Evolutionary conservation across 2,888 invertebrate species (phyloP), one percentile per base, ranked within the genome.

Genomic region (Agrotis puta): DNA sequence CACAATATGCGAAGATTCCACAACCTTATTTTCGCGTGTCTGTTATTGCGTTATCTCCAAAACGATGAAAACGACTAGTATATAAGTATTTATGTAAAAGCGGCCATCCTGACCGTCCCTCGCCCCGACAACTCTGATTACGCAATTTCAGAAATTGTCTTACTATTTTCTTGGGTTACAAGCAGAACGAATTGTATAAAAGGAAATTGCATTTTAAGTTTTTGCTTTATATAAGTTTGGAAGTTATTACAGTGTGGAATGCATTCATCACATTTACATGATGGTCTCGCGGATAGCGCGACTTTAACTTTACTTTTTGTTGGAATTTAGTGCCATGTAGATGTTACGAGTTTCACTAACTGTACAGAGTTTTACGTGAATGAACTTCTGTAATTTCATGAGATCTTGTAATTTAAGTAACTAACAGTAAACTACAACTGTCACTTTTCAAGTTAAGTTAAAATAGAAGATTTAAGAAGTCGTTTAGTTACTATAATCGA

Each of bases 61-160:
- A 82, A 82, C 70, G 67, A 77, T 67, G 77, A 53, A 53, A 77
- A 62, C 81, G 80, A 83, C 83, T 74, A 70, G 70, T 83, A 70
- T 79, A 76, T 74, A 85, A 67, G 85, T 85, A 79, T 85, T 83
- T 85, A 83, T 83, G 82, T 83, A 82, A 82, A 83, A 68, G 69
- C 73, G 70, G 71, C 79, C 59, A 79, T 82, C 72, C 62, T 71
- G 85, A 61, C 75, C 85, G 74, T 74, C 84, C 73, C 62, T 69
- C 71, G 74, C 64, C 67, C 72, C 74, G 82, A 33, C 75, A 57
- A 85, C 83, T 76, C 74, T 76, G 79, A 83, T 83, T 85, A 85
- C 83, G 70, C 83, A 74, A 83, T 83, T 82, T 82, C 79, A 75
- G 75, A 85, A 83, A 85, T 85, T 82, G 83, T 83, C 83, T 76